phyloP scores from a whole-genome alignment of 2,797 vertebrate species.

The Pempheris klunzingeri region DNA sequence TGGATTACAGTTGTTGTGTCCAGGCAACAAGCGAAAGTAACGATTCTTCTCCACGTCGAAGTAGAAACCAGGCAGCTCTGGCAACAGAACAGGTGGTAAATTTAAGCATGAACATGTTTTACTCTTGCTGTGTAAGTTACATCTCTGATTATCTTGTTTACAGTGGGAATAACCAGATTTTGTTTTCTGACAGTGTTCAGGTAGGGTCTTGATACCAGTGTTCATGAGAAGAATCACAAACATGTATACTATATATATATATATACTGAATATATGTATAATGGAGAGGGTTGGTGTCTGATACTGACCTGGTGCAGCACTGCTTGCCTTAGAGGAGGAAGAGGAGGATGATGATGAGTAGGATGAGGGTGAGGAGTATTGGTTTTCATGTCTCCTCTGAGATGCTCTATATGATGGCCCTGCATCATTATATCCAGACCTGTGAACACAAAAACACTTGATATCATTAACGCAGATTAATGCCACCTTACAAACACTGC shows the following conservation, averaged over 20 bases:
- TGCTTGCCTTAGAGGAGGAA: slow-evolving; percentile 63
- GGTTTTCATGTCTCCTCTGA: slow-evolving; percentile 50
- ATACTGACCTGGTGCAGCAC: slow-evolving; percentile 87
- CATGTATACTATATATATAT: too few relatives aligned
- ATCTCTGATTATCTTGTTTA: not conserved
- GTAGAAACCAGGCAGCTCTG: slow-evolving; percentile 97
- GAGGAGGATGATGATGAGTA: slow-evolving; percentile 49
- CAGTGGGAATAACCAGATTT: not conserved
- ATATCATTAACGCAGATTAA: not conserved
- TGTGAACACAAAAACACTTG: slow-evolving; percentile 11
- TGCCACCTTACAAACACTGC: not conserved
- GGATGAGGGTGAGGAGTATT: slow-evolving; percentile 22
- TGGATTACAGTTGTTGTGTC: slow-evolving; percentile 98
- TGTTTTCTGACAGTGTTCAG: not conserved
- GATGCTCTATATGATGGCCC: slow-evolving; percentile 65
- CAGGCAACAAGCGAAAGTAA: slow-evolving; percentile 95
- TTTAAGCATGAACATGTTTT: not conserved
- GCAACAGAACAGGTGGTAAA: not conserved
- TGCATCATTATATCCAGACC: slow-evolving; percentile 59
- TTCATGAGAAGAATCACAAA: not conserved
- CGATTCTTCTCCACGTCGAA: slow-evolving; percentile 96
- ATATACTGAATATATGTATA: too few relatives aligned
- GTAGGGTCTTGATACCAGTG: not conserved
- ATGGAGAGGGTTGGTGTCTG: too few relatives aligned
- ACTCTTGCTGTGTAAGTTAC: not conserved